Conservation (phyloP, 2,888 invertebrate genomes). For the Drosophila recens region DNA sequence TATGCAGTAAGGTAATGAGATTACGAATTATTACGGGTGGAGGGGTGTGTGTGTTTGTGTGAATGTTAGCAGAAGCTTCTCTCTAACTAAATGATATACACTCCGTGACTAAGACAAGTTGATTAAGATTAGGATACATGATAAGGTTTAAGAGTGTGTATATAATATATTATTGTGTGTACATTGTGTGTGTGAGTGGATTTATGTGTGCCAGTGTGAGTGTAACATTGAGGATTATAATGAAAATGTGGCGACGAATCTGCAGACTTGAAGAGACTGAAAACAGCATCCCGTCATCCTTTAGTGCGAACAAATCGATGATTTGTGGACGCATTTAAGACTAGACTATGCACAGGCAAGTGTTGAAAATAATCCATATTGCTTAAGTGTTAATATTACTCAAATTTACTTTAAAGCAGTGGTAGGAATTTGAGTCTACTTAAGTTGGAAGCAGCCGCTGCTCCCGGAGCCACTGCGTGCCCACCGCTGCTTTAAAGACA, state of each 20-base stretch:
- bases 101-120: slow-evolving; percentile 5
- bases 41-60: background rate
- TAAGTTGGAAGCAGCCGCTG: no score
- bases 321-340: slow-evolving; percentile 25
- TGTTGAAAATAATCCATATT: background rate
- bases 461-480: no score
- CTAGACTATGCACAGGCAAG: slow-evolving; percentile 37
- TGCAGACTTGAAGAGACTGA: slow-evolving; percentile 6
- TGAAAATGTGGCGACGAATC: background rate
- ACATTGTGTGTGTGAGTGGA: background rate
- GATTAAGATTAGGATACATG: slow-evolving; percentile 19
- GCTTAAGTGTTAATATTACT: no score
- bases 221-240: slow-evolving; percentile 9
- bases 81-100: slow-evolving; percentile 45
- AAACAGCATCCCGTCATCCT: slow-evolving; percentile 24
- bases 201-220: slow-evolving; percentile 9
- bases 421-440: no score
- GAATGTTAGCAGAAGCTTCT: slow-evolving; percentile 43
- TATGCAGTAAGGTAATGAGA: slow-evolving; percentile 85
- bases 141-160: background rate
- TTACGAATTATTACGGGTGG: slow-evolving; percentile 51
- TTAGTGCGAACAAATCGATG: slow-evolving; percentile 22
- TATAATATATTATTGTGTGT: background rate
- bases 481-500: no score
- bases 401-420: no score